These are phyloP conservation scores for Lordiphosa fenestrarum DNA, from an alignment of 2,888 invertebrate species.

Conservation along the genomic window DNA sequence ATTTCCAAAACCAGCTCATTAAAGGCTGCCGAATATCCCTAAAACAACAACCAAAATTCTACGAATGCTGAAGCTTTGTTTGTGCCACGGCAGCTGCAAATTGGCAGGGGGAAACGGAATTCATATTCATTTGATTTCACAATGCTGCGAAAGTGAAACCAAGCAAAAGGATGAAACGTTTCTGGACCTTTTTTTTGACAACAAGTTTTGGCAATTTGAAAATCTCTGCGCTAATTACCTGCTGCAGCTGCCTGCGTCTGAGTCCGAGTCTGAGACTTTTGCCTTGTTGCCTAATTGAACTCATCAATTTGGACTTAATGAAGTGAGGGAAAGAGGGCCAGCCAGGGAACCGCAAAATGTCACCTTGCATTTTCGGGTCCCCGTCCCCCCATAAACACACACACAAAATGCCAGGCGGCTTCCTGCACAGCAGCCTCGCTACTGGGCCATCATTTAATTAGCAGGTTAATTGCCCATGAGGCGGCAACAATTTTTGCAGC, in stretches of 20 bases:
- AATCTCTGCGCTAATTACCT: conserved; percentile 76
- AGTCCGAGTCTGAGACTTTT: conserved; percentile 15
- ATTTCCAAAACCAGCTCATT: conserved; percentile 70
- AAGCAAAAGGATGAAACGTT: conserved; percentile 17
- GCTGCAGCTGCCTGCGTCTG: conserved; percentile 27
- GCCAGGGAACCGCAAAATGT: conserved; percentile 52
- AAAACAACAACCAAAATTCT: conserved; percentile 49
- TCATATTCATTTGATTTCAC: conserved; percentile 73
- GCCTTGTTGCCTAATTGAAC: conserved; percentile 78
- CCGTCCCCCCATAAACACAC: conserved; percentile 36
- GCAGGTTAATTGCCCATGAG: conserved; percentile 68
- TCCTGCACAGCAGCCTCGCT: conserved; percentile 57
- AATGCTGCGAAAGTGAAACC: conserved; percentile 71
- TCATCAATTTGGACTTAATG: conserved; percentile 77
- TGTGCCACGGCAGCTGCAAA: conserved; percentile 37
- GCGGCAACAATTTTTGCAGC: conserved; percentile 37
- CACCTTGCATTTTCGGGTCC: conserved; percentile 62
- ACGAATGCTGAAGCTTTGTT: conserved; percentile 48
- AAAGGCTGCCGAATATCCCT: conserved; percentile 54
- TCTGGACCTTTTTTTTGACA: conserved; percentile 36
- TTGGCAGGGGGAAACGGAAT: conserved; percentile 29
- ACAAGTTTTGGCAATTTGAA: conserved; percentile 75
- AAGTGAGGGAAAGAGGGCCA: conserved; percentile 40
- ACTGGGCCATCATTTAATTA: conserved; percentile 64
- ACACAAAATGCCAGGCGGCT: conserved; percentile 56